phyloP scores from a whole-genome alignment of 2,113 vertebrate genomes.

The Tapirus terrestris region DNA sequence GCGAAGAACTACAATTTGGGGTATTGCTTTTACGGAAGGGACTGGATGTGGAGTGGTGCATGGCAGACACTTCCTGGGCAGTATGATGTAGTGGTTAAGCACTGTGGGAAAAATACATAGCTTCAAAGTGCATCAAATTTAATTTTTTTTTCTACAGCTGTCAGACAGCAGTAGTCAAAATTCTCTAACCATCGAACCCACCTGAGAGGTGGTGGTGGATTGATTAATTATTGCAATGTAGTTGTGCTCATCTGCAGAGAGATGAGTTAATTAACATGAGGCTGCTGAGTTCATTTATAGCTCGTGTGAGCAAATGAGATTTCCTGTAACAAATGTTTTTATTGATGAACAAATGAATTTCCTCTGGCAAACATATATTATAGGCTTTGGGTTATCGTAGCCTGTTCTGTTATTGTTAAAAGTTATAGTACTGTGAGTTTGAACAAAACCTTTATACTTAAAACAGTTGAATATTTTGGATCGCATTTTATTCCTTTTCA shows the following conservation, averaged over 20 bases:
- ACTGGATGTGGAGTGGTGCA: background rate
- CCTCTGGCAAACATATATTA: background rate
- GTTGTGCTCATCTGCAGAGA: background rate
- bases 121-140: background rate
- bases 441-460: constrained; percentile 13
- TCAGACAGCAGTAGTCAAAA: background rate
- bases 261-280: background rate
- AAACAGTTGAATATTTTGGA: background rate
- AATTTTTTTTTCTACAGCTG: background rate
- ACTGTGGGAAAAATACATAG: too few relatives aligned
- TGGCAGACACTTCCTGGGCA: background rate
- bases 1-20: background rate
- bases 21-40: background rate
- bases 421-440: background rate
- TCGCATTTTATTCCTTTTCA: background rate
- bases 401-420: background rate
- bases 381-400: background rate
- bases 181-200: background rate
- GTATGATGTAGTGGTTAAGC: too few relatives aligned
- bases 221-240: background rate
- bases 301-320: background rate
- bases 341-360: background rate
- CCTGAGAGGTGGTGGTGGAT: background rate
- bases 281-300: background rate
- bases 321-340: background rate